Evolutionary conservation across 1,140 invertebrate species (phyloP).

Genomic region (Venturia canescens): DNA sequence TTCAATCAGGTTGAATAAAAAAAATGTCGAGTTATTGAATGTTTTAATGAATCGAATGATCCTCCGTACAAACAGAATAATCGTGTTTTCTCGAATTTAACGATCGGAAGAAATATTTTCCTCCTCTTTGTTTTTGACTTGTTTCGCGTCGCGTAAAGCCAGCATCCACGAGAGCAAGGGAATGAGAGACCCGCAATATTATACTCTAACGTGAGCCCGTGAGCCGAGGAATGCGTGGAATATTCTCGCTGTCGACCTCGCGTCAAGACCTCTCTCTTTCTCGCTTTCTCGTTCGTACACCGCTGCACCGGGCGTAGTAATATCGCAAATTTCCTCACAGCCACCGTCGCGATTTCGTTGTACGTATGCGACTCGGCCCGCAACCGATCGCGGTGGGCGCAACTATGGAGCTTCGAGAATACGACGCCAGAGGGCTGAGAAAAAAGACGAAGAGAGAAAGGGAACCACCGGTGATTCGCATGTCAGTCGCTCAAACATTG

Average conservation of each 20-base stretch:
- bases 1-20: no score
- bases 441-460: background rate
- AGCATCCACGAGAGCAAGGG: background rate
- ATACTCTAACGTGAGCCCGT: background rate
- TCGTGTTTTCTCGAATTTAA: no score
- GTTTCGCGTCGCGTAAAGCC: constrained; percentile 14
- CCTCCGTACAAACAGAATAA: no score
- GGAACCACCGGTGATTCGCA: no score
- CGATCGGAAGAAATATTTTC: no score
- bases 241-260: constrained; percentile 58
- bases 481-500: no score
- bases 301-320: background rate
- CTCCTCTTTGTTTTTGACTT: background rate
- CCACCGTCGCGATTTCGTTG: background rate
- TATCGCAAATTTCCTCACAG: constrained; percentile 28
- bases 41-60: no score
- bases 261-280: constrained; percentile 57
- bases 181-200: constrained; percentile 6
- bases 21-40: no score
- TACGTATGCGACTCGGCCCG: background rate
- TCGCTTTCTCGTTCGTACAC: constrained; percentile 47
- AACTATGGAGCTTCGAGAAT: no score
- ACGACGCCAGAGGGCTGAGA: background rate
- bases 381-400: no score
- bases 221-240: constrained; percentile 52